Conservation (phyloP, 2,113 vertebrate genomes). For the Prionailurus viverrinus region DNA sequence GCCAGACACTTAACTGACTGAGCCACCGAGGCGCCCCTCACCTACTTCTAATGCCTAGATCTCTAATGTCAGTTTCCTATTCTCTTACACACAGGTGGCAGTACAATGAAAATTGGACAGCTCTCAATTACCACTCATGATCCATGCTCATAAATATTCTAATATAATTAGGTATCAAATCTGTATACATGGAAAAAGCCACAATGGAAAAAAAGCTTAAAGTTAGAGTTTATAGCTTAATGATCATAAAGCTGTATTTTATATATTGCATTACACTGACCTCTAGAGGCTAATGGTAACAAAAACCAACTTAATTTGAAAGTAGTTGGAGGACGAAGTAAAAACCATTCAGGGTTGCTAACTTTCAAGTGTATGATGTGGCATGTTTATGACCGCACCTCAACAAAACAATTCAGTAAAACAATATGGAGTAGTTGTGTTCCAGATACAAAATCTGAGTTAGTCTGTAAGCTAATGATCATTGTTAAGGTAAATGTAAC, state of each 20-base stretch:
- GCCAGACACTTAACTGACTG: too few relatives aligned
- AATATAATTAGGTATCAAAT: neutral
- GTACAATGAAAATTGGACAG: conserved; percentile 18
- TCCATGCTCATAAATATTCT: conserved; percentile 7
- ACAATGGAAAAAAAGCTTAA: neutral
- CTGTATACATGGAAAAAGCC: neutral
- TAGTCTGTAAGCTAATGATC: neutral
- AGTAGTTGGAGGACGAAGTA: neutral
- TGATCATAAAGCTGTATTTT: conserved; percentile 1
- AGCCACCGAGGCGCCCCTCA: neutral
- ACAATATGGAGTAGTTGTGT: neutral
- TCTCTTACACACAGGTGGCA: neutral
- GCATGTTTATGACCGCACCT: neutral
- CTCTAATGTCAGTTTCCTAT: neutral
- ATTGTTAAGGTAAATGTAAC: neutral
- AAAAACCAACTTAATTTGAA: conserved; percentile 55
- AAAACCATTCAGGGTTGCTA: neutral
- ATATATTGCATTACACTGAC: conserved; percentile 63
- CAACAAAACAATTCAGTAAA: neutral
- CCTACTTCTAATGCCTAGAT: neutral
- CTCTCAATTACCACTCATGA: neutral
- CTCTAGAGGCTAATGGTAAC: conserved; percentile 46
- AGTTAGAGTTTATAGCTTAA: neutral
- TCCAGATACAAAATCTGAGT: neutral
- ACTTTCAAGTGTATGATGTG: neutral